Evolutionary conservation across 2,797 vertebrate genomes (phyloP).

Genomic region (Gymnoscopelus microlampas): DNA sequence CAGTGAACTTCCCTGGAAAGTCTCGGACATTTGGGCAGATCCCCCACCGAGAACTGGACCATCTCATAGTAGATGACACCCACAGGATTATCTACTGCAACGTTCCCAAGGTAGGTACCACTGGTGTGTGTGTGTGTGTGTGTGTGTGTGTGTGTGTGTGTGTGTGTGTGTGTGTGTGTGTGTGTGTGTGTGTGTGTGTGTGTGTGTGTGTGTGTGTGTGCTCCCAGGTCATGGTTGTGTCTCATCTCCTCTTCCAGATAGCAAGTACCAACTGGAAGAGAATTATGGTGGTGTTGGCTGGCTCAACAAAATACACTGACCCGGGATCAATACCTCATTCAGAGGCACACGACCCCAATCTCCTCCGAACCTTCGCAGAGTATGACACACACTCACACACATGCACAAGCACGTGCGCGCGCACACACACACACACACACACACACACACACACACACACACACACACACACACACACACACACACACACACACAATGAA

Average conservation of each 20-base stretch:
- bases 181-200: too few species aligned
- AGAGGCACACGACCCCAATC: constrained; percentile 86
- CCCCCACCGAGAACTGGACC: constrained; percentile 88
- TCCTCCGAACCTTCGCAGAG: constrained; percentile 82
- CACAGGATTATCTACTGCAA: constrained; percentile 96
- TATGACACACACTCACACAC: constrained; percentile 40
- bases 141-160: too few species aligned
- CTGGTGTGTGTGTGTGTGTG: constrained; percentile 3
- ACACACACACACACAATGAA: too few species aligned
- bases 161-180: too few species aligned
- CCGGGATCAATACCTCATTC: constrained; percentile 87
- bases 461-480: too few species aligned
- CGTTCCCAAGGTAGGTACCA: constrained; percentile 85
- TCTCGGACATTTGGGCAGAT: constrained; percentile 89
- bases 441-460: too few species aligned
- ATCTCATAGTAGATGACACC: constrained; percentile 93
- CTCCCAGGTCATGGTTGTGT: too few species aligned
- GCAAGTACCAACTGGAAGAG: constrained; percentile 95
- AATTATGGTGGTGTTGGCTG: constrained; percentile 92
- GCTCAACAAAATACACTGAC: constrained; percentile 88
- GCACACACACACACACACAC: too few species aligned
- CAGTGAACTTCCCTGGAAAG: constrained; percentile 84
- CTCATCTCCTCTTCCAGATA: constrained; percentile 71
- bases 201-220: too few species aligned
- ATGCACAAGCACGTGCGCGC: not conserved